phyloP scores from a whole-genome alignment of 1,140 invertebrate species.

The Mylabris phalerata region DNA sequence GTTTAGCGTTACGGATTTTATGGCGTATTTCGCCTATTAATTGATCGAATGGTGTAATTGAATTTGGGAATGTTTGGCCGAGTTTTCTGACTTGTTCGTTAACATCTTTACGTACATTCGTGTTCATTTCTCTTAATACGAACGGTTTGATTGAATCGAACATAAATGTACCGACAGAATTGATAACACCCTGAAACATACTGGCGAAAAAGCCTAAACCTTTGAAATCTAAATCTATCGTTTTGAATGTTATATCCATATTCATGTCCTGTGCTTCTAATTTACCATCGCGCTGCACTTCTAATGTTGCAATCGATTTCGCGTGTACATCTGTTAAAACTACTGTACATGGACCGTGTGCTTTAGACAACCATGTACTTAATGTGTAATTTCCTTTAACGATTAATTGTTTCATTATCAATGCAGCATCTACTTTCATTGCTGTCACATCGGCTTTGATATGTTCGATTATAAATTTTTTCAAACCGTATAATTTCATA shows the following conservation, averaged over 20 bases:
- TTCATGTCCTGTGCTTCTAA: conserved; percentile 68
- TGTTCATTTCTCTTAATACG: conserved; percentile 68
- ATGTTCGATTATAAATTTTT: conserved; percentile 67
- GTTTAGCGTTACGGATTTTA: conserved; percentile 59
- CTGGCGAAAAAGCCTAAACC: conserved; percentile 68
- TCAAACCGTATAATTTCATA: conserved; percentile 64
- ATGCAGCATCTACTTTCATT: conserved; percentile 59
- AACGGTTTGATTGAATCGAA: conserved; percentile 82
- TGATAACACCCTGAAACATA: conserved; percentile 69
- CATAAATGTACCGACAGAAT: conserved; percentile 70
- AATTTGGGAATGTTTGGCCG: conserved; percentile 71
- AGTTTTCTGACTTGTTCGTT: conserved; percentile 52
- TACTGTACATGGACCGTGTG: conserved; percentile 69
- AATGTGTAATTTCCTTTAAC: conserved; percentile 71
- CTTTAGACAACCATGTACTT: conserved; percentile 59
- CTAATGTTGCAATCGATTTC: conserved; percentile 56
- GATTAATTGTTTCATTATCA: conserved; percentile 60
- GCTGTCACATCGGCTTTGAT: conserved; percentile 58
- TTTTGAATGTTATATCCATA: conserved; percentile 71
- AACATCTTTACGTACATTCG: conserved; percentile 49
- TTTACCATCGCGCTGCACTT: conserved; percentile 63
- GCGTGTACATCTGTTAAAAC: conserved; percentile 62
- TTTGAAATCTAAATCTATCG: conserved; percentile 72
- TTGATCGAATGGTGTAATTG: conserved; percentile 77
- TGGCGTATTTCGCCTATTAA: conserved; percentile 64